phyloP scores from a whole-genome alignment of 2,797 vertebrate species.

The Alcedo atthis region DNA sequence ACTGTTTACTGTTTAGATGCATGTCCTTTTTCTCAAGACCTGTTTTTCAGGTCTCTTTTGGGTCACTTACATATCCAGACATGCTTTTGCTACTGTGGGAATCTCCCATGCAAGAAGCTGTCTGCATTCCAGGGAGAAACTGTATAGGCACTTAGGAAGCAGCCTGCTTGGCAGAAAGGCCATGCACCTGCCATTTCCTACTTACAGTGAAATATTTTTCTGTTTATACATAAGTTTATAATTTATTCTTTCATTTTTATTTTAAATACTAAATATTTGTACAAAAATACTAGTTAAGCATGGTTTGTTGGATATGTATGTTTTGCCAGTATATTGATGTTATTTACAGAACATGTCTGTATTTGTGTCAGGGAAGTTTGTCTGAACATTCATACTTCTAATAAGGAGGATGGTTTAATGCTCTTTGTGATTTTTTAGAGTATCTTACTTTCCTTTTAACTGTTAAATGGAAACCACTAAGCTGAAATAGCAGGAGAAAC shows the following conservation, averaged over 20 bases:
- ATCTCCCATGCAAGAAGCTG: neutral
- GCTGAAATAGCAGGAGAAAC: neutral
- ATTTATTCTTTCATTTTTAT: neutral
- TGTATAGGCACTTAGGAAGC: neutral
- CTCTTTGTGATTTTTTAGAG: neutral
- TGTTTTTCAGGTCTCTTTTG: constrained; percentile 59
- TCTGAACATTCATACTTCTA: neutral
- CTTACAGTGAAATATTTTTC: neutral
- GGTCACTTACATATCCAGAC: constrained; percentile 42
- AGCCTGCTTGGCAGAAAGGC: neutral
- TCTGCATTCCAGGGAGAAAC: neutral
- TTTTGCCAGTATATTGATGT: neutral
- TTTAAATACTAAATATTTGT: neutral
- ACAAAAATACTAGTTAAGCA: neutral
- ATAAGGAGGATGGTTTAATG: neutral
- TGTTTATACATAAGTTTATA: neutral
- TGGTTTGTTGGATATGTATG: neutral
- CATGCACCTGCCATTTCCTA: neutral
- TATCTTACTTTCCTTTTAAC: neutral
- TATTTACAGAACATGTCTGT: neutral
- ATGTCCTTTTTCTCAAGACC: constrained; percentile 17
- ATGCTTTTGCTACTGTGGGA: neutral
- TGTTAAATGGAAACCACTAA: neutral
- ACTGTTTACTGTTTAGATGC: constrained; percentile 52
- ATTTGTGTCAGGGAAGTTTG: neutral